These are phyloP conservation scores for Calonectris borealis DNA, from an alignment of 2,113 vertebrate genomes.

Conservation along the genomic window DNA sequence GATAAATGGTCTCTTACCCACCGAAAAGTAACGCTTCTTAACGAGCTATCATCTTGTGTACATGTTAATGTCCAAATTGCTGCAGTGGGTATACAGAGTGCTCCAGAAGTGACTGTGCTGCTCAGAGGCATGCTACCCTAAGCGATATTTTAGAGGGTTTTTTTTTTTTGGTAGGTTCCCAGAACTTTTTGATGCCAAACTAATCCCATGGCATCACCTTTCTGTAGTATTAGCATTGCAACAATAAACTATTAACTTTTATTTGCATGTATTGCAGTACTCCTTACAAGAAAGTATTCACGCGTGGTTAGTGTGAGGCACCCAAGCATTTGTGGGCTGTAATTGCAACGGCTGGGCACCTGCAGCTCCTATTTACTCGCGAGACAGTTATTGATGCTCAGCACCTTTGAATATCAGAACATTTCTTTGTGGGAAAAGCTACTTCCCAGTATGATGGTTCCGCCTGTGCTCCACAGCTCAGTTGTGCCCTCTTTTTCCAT, in stretches of 20 bases:
- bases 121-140: neutral
- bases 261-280: neutral
- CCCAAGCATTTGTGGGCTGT: neutral
- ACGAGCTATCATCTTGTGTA: constrained; percentile 51
- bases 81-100: neutral
- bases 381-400: neutral
- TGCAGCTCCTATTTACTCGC: neutral
- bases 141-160: neutral
- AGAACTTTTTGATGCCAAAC: neutral
- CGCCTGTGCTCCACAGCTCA: neutral
- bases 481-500: neutral
- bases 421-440: neutral
- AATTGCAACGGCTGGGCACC: neutral
- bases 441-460: neutral
- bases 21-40: constrained; percentile 25
- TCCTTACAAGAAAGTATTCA: neutral
- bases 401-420: neutral
- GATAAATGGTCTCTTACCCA: constrained; percentile 53
- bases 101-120: neutral
- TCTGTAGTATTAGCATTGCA: neutral
- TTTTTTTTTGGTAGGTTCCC: neutral
- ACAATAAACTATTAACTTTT: neutral
- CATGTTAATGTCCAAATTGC: constrained; percentile 40
- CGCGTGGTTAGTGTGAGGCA: neutral
- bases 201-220: neutral